Conservation (phyloP, 2,888 invertebrate genomes). For the Drosophila nigricruria region DNA sequence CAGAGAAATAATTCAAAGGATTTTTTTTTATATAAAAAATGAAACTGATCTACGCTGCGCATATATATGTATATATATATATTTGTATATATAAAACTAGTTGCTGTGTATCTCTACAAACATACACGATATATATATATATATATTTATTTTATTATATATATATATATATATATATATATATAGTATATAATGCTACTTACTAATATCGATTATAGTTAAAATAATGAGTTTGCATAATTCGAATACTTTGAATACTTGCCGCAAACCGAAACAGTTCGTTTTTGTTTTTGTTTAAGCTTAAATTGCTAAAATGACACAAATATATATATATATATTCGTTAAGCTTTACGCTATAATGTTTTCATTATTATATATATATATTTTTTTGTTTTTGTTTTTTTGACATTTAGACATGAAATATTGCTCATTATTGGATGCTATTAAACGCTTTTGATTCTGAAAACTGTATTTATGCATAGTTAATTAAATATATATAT, state of each 20-base stretch:
- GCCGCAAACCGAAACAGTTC: slow-evolving; percentile 44
- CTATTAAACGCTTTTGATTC: slow-evolving; percentile 71
- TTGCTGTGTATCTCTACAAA: slow-evolving; percentile 41
- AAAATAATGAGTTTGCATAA: slow-evolving; percentile 67
- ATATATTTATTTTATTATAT: slow-evolving; percentile 8
- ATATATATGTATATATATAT: slow-evolving; percentile 12
- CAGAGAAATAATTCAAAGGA: slow-evolving; percentile 15
- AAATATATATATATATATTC: slow-evolving; percentile 50
- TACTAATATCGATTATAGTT: slow-evolving; percentile 57
- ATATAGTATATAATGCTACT: slow-evolving; percentile 54
- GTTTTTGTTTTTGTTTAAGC: slow-evolving; percentile 26
- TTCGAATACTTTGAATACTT: slow-evolving; percentile 62
- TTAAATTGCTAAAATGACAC: slow-evolving; percentile 73
- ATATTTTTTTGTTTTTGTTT: not conserved
- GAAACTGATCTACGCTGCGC: slow-evolving; percentile 25
- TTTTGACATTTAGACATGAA: slow-evolving; percentile 77
- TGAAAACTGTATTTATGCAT: slow-evolving; percentile 51
- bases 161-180: slow-evolving; percentile 16
- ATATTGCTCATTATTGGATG: slow-evolving; percentile 75
- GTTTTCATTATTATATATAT: slow-evolving; percentile 1
- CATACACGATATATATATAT: slow-evolving; percentile 31
- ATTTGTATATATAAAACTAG: slow-evolving; percentile 32
- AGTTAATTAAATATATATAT: slow-evolving; percentile 23
- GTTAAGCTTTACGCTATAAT: slow-evolving; percentile 54
- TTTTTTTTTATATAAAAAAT: slow-evolving; percentile 29